Conservation (phyloP, 2,797 vertebrate species). For the Anolis apletophallus region DNA sequence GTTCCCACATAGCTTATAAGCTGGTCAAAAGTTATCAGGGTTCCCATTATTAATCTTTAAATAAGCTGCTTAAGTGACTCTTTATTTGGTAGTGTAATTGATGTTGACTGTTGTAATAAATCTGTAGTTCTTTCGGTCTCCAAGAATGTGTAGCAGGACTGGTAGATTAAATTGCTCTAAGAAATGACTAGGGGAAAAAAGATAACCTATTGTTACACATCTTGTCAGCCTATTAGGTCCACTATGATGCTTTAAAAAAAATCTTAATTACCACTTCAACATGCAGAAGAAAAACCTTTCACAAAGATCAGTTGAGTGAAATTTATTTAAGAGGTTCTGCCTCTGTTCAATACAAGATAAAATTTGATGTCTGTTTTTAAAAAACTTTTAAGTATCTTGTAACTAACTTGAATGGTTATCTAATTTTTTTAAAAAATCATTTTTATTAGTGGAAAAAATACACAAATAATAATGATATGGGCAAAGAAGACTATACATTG, state of each 20-base stretch:
- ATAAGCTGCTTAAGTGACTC: constrained; percentile 54
- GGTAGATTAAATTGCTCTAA: constrained; percentile 60
- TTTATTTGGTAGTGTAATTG: constrained; percentile 57
- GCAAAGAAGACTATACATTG: background rate
- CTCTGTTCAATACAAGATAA: background rate
- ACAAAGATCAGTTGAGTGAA: background rate
- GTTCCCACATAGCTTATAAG: constrained; percentile 41
- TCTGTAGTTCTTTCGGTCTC: constrained; percentile 59
- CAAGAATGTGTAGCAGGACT: constrained; percentile 51
- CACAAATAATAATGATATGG: background rate
- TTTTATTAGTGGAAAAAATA: constrained; percentile 1
- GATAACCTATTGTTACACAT: constrained; percentile 46
- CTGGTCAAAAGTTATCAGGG: constrained; percentile 50
- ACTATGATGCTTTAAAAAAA: background rate
- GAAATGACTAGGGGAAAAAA: constrained; percentile 61
- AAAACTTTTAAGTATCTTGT: constrained; percentile 14
- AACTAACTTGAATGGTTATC: background rate
- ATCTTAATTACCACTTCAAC: constrained; percentile 10
- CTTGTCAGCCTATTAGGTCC: constrained; percentile 55
- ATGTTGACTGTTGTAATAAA: constrained; percentile 68
- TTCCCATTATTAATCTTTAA: constrained; percentile 54
- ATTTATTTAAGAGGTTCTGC: background rate
- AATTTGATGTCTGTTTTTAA: constrained; percentile 24
- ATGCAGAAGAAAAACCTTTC: background rate
- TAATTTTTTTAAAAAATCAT: background rate